phyloP scores from a whole-genome alignment of 2,888 invertebrate species.

The Meta bourneti region DNA sequence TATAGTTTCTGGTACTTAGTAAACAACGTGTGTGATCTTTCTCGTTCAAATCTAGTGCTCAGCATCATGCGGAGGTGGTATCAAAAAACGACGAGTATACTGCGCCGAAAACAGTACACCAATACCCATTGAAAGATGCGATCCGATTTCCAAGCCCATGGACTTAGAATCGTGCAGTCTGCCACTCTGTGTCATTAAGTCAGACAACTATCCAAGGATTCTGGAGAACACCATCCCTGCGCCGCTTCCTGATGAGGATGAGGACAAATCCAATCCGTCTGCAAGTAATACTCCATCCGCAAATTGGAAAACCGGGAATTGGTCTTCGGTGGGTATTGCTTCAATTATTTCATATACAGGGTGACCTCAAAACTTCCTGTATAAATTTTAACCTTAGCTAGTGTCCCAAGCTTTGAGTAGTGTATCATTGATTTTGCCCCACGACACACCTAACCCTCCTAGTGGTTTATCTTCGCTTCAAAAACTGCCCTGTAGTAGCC shows the following conservation, averaged over 20 bases:
- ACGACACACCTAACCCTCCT: too few relatives aligned
- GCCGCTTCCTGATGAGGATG: conserved; percentile 28
- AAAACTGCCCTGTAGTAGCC: too few relatives aligned
- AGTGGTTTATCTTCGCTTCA: too few relatives aligned
- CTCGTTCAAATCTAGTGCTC: conserved; percentile 38
- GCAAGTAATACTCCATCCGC: background rate
- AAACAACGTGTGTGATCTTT: too few relatives aligned
- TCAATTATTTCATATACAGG: background rate
- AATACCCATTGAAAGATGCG: conserved; percentile 25
- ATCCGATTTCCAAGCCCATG: conserved; percentile 3
- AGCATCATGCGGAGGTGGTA: conserved; percentile 49
- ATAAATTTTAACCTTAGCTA: too few relatives aligned
- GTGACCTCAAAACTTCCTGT: background rate
- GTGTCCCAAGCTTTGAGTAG: too few relatives aligned
- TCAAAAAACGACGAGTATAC: background rate
- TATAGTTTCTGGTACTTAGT: too few relatives aligned
- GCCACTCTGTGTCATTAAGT: conserved; percentile 22
- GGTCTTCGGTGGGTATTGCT: conserved; percentile 56
- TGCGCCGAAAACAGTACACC: conserved; percentile 22
- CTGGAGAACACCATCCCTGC: conserved; percentile 46
- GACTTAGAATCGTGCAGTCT: conserved; percentile 13
- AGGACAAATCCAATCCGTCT: background rate
- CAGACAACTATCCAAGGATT: conserved; percentile 21
- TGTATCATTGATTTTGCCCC: too few relatives aligned
- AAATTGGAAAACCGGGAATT: conserved; percentile 56